Conservation (phyloP, 2,113 vertebrate genomes). For the Prionailurus bengalensis region DNA sequence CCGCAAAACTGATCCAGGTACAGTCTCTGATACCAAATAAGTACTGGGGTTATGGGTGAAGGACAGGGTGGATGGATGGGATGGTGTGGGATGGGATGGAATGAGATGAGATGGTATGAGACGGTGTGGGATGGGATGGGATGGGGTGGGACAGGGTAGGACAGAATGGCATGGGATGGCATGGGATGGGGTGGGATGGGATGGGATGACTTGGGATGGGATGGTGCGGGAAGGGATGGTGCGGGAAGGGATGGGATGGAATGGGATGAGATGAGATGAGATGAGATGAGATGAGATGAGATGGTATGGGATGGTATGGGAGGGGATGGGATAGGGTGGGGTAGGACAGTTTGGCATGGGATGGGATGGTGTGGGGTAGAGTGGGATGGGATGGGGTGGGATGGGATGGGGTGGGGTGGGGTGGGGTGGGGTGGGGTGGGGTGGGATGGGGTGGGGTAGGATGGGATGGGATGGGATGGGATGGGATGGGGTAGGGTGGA, state of each 20-base stretch:
- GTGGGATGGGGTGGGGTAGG: too few species aligned
- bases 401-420: accelerated
- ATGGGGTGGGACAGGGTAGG: too few species aligned
- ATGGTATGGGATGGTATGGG: too few species aligned
- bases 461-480: background rate
- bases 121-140: background rate
- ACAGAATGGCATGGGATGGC: background rate
- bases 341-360: background rate
- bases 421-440: background rate
- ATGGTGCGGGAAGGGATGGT: too few species aligned
- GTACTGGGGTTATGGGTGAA: accelerated
- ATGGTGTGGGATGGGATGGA: too few species aligned
- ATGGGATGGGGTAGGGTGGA: too few species aligned
- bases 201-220: too few species aligned
- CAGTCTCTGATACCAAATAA: background rate
- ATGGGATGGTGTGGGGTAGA: background rate
- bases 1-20: background rate
- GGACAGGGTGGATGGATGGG: background rate
- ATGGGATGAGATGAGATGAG: background rate
- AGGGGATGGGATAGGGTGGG: too few species aligned
- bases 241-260: background rate
- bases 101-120: background rate
- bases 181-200: background rate
- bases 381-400: background rate
- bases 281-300: too few species aligned